Evolutionary conservation across 2,888 invertebrate genomes (phyloP).

Genomic region (Ormia ochracea): DNA sequence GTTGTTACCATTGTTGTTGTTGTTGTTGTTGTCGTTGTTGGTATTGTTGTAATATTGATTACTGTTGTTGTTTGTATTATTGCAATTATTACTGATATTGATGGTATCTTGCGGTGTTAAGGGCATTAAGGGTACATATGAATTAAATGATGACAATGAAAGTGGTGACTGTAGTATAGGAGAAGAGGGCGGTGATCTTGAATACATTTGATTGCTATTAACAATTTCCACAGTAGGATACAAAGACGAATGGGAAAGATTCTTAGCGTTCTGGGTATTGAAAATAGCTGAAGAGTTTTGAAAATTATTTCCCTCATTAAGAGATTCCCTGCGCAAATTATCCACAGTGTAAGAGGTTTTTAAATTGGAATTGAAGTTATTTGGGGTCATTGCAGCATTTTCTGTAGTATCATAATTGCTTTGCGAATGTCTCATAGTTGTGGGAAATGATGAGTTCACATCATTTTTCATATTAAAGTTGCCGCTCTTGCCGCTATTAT

Average conservation of each 20-base stretch:
- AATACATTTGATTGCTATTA: constrained; percentile 54
- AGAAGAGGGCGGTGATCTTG: constrained; percentile 50
- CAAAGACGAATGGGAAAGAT: constrained; percentile 45
- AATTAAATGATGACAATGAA: constrained; percentile 11
- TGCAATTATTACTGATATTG: constrained; percentile 40
- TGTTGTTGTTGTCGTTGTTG: constrained; percentile 7
- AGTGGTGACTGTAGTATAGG: constrained; percentile 51
- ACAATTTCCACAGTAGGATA: constrained; percentile 56
- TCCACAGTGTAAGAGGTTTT: constrained; percentile 24
- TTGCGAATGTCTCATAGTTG: constrained; percentile 57
- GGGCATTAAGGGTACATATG: constrained; percentile 37
- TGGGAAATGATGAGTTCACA: background rate
- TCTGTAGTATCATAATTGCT: constrained; percentile 61
- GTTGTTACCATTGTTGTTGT: constrained; percentile 22
- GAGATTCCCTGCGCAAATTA: constrained; percentile 16
- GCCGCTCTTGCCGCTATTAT: background rate
- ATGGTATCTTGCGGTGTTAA: constrained; percentile 32
- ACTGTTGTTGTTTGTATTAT: constrained; percentile 38
- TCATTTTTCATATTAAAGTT: constrained; percentile 61
- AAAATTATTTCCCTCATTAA: constrained; percentile 26
- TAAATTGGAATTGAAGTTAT: constrained; percentile 3
- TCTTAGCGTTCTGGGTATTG: constrained; percentile 34
- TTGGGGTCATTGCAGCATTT: background rate
- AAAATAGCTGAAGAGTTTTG: constrained; percentile 38
- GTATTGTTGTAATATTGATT: constrained; percentile 12